Percentiles rank a stretch among this genome's conserved stretches.
These are phyloP conservation scores for Anastrepha ludens DNA, from an alignment of 1,140 invertebrate genomes.

Conservation along the genomic window DNA sequence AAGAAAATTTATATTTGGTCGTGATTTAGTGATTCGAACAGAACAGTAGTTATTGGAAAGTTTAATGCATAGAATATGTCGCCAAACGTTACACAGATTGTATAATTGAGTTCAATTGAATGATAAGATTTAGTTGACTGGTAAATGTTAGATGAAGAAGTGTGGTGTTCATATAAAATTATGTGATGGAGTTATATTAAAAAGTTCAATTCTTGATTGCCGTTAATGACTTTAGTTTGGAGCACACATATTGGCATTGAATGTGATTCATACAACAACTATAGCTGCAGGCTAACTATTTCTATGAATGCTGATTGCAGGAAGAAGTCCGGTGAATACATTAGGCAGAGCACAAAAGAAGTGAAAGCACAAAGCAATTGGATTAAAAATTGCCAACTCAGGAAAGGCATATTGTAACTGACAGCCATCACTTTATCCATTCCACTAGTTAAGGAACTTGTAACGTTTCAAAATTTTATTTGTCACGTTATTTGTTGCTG, in stretches of 20 bases:
- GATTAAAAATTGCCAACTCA: neutral
- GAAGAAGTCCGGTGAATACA: no score
- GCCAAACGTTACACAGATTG: neutral
- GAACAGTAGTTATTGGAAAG: neutral
- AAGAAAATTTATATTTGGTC: constrained; percentile 12
- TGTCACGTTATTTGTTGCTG: neutral
- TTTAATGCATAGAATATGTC: constrained; percentile 21
- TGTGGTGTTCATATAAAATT: constrained; percentile 10
- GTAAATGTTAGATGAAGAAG: neutral
- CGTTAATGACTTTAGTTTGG: neutral
- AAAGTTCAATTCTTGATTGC: neutral
- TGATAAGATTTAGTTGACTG: constrained; percentile 12
- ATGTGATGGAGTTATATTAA: neutral
- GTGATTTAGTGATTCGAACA: constrained; percentile 1
- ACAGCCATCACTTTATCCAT: neutral
- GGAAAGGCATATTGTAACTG: neutral
- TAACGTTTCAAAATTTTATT: constrained; percentile 33
- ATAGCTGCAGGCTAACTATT: neutral
- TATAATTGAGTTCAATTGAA: constrained; percentile 30
- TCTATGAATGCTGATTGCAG: neutral
- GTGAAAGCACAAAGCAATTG: neutral
- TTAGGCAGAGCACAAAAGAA: neutral
- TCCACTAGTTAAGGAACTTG: neutral
- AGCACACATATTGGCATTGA: neutral
- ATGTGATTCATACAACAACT: neutral